Evolutionary conservation across 2,797 vertebrate species (phyloP).

Genomic region (Microhierax caerulescens): DNA sequence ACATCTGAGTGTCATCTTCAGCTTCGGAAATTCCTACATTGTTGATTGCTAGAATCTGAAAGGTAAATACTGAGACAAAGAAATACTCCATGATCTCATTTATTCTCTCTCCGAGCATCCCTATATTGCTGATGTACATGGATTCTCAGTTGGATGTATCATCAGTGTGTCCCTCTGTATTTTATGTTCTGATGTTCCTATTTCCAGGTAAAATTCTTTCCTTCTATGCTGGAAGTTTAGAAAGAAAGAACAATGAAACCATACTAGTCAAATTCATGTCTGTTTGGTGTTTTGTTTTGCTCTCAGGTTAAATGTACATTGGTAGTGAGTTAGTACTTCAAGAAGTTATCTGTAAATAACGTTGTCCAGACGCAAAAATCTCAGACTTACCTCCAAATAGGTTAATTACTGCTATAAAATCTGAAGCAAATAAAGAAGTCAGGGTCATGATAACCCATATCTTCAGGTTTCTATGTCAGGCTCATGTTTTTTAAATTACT

Average conservation of each 20-base stretch:
- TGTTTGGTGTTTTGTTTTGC: background rate
- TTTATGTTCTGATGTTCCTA: background rate
- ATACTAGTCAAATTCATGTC: background rate
- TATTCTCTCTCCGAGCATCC: background rate
- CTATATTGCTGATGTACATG: background rate
- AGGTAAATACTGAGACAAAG: background rate
- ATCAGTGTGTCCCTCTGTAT: background rate
- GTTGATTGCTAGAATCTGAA: background rate
- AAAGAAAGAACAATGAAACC: background rate
- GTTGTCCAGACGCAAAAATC: background rate
- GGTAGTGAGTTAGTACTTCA: background rate
- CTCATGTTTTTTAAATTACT: background rate
- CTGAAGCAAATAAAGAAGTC: background rate
- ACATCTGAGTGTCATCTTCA: background rate
- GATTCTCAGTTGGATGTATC: background rate
- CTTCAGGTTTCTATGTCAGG: background rate
- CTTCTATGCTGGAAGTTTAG: background rate
- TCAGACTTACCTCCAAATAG: background rate
- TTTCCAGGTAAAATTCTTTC: background rate
- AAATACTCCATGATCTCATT: background rate
- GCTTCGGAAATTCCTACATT: background rate
- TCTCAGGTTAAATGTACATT: background rate
- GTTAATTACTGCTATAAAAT: background rate
- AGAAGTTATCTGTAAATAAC: background rate
- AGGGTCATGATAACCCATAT: background rate